Base-by-base conservation (phyloP, 1,140 invertebrate genomes). In the Acromyrmex charruanus region DNA sequence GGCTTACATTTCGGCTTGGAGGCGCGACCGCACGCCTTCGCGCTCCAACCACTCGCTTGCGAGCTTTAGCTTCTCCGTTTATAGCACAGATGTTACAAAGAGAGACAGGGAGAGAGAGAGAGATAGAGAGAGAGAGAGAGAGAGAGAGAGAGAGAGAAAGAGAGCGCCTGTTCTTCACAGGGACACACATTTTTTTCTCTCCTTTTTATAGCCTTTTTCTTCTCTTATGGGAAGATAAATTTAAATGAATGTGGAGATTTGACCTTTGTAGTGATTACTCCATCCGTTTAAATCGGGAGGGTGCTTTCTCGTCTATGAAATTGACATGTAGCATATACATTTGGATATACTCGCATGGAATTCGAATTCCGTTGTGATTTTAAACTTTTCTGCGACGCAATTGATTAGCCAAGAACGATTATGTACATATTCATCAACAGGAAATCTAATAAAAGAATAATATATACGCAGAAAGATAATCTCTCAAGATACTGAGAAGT, bases 21-120 rank as follows among this genome's bases (percentile, higher is more conserved):
- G 88, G 85, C 88, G 63, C 88, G 85, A 75, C 61, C 14, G 55
- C 71, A 59, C 88, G 77, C 77, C 68, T 85, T 72, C 84, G 51
- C 58, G 7, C 21, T 31, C 6, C 71, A 6, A 35, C 88, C 88
- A 90, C 89, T 90, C 77, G 85, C 31, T 59, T 53, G 31, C 35
- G 21, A 59, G n/a, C 68, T 39, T 74, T 16, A 18, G 44, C n/a
- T 69, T 74, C 82, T 55, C 53, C 59, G 39, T 44, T 44, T 44
- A 44, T 0, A 44, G 39, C 1, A 44, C 39, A 44, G 39, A 44
- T 44, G 39, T 44, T 44, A 10, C 2, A 44, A 3, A 10, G 39
- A 10, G 39, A 44, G 39, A 44, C 6, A 44, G 39, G 10, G 39
- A 44, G 0, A 44, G 28, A 31, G 28, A 31, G 28, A 31, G 0